Base-by-base conservation (phyloP, 2,888 invertebrate species). In the Deilephila elpenor region DNA sequence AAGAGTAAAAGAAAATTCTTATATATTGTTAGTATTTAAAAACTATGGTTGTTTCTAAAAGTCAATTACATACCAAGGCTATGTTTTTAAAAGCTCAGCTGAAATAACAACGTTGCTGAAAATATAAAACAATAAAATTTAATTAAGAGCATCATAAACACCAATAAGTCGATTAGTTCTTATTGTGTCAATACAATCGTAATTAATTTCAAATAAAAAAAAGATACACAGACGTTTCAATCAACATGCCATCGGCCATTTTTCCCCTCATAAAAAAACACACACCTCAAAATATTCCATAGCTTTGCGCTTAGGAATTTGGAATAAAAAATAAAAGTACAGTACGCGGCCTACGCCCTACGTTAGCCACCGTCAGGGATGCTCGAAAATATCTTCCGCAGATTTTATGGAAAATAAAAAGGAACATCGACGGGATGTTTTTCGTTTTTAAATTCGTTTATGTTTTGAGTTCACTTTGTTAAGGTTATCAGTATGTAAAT, bases 241-340 rank as follows among this genome's bases (percentile, higher is more conserved):
- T 71, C 72, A 72, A 74, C 70, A 62, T 51, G n/a, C 72, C 56
- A 17, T 64, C 59, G 32, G 60, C 29, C 19, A 62, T 71, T 71
- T 59, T 8, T 51, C 32, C 64, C 67, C 59, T 59, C 56, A 44
- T 72, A 25, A 61, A 44, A 70, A 59, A 59, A 73, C 64, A 37
- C 56, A 67, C 59, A 34, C 74, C 76, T 74, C 74, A 76, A 80
- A 80, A 80, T 74, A 80, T 78, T 75, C 77, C 78, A 76, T 78
- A 78, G 76, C 74, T 70, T 79, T 71, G 71, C 80, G 76, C 75
- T 80, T 80, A 80, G 79, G 78, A 80, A 84, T 81, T 79, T 80
- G 34, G 19, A 67, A 67, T 67, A 67, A 67, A 67, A 67, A 67
- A 51, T 51, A 67, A 44, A 67, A 44, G 44, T 11, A 51, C 67